Percentiles rank a stretch among this genome's conserved stretches.
These are phyloP conservation scores for Acanthacorydalis orientalis DNA, from an alignment of 2,888 invertebrate genomes.

Conservation along the genomic window DNA sequence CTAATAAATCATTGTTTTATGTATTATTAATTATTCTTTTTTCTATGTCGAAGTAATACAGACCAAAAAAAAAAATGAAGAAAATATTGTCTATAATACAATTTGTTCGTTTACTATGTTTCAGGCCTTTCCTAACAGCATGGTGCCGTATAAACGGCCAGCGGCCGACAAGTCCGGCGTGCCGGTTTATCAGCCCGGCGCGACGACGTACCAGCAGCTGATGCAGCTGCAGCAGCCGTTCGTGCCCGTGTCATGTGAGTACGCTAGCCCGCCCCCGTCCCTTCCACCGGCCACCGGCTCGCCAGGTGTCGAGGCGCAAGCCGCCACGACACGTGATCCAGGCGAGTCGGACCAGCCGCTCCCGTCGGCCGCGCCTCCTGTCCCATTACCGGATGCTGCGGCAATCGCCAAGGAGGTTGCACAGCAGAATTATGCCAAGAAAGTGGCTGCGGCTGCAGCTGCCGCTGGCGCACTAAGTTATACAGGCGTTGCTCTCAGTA, in stretches of 20 bases:
- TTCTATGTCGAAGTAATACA: no score
- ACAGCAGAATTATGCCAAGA: slow-evolving; percentile 67
- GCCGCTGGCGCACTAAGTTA: slow-evolving; percentile 36
- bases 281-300: slow-evolving; percentile 13
- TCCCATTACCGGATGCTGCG: slow-evolving; percentile 36
- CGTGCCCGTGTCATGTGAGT: slow-evolving; percentile 99
- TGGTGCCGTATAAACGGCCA: slow-evolving; percentile 91
- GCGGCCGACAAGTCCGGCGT: slow-evolving; percentile 93
- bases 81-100: neutral
- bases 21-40: no score
- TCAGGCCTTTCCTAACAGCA: slow-evolving; percentile 78
- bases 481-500: slow-evolving; percentile 53
- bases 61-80: no score
- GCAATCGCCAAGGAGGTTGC: slow-evolving; percentile 65
- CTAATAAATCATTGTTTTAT: no score
- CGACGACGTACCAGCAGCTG: slow-evolving; percentile 85
- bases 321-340: slow-evolving; percentile 16
- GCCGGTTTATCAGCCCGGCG: slow-evolving; percentile 87
- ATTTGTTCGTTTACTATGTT: slow-evolving; percentile 12
- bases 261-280: slow-evolving; percentile 53
- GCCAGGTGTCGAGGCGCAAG: slow-evolving; percentile 9
- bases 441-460: slow-evolving; percentile 33
- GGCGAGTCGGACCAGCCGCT: slow-evolving; percentile 15
- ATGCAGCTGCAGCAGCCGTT: slow-evolving; percentile 86
- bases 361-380: slow-evolving; percentile 15